phyloP scores from a whole-genome alignment of 2,113 vertebrate species.

The Bungarus multicinctus region DNA sequence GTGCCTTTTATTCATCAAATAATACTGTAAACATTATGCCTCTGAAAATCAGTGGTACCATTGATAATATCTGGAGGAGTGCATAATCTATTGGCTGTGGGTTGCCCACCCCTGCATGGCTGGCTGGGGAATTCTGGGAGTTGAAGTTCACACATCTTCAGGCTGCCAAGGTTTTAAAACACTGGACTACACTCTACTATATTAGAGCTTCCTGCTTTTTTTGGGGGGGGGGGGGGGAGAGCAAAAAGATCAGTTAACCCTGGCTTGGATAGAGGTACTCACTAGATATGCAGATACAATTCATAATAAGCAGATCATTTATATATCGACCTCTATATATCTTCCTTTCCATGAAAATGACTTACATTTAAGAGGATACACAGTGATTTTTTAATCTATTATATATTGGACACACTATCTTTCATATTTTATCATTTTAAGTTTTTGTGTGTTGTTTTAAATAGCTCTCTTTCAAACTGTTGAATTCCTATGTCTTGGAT shows the following conservation, averaged over 20 bases:
- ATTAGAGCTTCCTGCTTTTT: not conserved
- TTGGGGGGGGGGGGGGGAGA: no score
- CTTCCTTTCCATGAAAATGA: not conserved
- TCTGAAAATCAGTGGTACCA: not conserved
- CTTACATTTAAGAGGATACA: not conserved
- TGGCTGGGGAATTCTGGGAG: not conserved
- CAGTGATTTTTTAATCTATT: not conserved
- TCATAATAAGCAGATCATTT: not conserved
- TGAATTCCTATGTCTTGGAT: not conserved
- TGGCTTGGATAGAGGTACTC: not conserved
- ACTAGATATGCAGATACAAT: no score
- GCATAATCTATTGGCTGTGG: not conserved
- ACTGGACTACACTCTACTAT: not conserved
- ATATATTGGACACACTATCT: not conserved
- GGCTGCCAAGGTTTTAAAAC: not conserved
- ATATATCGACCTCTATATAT: not conserved
- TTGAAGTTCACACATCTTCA: not conserved
- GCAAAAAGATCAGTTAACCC: not conserved
- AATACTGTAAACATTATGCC: not conserved
- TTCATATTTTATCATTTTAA: no score
- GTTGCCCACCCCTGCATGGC: not conserved
- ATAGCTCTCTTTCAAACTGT: not conserved
- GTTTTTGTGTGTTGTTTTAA: not conserved
- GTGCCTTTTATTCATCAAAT: not conserved
- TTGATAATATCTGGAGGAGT: not conserved